Evolutionary conservation across 1,140 invertebrate species (phyloP).

Genomic region (Nebria ingens): DNA sequence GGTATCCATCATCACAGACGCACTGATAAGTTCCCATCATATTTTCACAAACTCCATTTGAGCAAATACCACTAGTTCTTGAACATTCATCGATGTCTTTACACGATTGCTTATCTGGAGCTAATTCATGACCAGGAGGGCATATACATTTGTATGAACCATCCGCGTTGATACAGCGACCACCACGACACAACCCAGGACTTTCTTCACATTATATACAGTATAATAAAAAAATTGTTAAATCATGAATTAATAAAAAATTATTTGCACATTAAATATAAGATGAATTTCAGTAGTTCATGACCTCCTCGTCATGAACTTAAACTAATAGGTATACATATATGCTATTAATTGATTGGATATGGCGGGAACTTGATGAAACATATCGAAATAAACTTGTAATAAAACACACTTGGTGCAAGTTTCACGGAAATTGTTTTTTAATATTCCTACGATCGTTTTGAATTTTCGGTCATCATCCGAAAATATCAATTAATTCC

Average conservation of each 20-base stretch:
- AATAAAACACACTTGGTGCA: too few species aligned
- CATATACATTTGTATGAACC: slow-evolving; percentile 76
- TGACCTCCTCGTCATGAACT: too few species aligned
- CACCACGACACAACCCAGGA: slow-evolving; percentile 57
- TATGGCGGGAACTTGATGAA: too few species aligned
- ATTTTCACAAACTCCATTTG: slow-evolving; percentile 78
- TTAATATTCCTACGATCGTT: too few species aligned
- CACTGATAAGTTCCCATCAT: slow-evolving; percentile 81
- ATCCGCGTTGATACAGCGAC: slow-evolving; percentile 75
- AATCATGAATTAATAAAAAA: not conserved
- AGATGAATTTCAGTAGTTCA: too few species aligned
- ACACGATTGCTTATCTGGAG: slow-evolving; percentile 45
- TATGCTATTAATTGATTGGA: too few species aligned
- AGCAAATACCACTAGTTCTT: slow-evolving; percentile 72
- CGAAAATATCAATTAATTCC: too few species aligned
- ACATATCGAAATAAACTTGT: too few species aligned
- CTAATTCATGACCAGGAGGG: slow-evolving; percentile 65
- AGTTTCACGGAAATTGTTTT: too few species aligned
- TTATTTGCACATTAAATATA: not conserved
- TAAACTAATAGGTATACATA: too few species aligned
- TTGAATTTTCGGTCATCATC: too few species aligned
- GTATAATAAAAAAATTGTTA: not conserved
- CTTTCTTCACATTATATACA: slow-evolving; percentile 47
- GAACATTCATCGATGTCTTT: slow-evolving; percentile 47
- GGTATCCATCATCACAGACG: slow-evolving; percentile 71